Evolutionary conservation across 2,888 invertebrate species (phyloP).

Genomic region (Strigamia maritima): DNA sequence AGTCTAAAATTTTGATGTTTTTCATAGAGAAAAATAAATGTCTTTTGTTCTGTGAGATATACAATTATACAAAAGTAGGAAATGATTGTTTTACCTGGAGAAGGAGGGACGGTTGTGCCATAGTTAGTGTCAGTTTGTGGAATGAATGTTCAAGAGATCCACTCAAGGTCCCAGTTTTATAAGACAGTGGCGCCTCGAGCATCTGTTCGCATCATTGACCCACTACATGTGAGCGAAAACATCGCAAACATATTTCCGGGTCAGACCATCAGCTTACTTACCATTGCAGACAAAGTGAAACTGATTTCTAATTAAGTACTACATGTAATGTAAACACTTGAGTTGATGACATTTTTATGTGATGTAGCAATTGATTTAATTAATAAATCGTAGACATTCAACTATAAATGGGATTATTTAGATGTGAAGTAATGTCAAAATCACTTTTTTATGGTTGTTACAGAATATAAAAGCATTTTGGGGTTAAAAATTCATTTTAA

Average conservation of each 20-base stretch:
- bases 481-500: too few relatives aligned
- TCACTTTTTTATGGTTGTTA: too few relatives aligned
- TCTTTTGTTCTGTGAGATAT: background rate
- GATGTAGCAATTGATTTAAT: background rate
- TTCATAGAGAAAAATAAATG: too few relatives aligned
- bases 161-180: constrained; percentile 1
- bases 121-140: background rate
- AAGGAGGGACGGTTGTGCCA: background rate
- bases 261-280: background rate
- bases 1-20: too few relatives aligned
- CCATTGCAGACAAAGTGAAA: constrained; percentile 1
- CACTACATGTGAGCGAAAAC: constrained; percentile 21
- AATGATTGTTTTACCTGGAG: background rate
- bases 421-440: too few relatives aligned
- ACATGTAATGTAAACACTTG: too few relatives aligned
- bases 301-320: background rate
- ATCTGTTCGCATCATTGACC: constrained; percentile 30
- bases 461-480: too few relatives aligned
- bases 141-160: constrained; percentile 2
- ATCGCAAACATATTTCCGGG: constrained; percentile 10
- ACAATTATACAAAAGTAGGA: too few relatives aligned
- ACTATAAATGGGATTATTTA: too few relatives aligned
- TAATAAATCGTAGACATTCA: too few relatives aligned
- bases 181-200: constrained; percentile 21
- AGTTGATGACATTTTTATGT: background rate